These are phyloP conservation scores for Drepana arcuata DNA, from an alignment of 1,140 invertebrate genomes.

Conservation along the genomic window DNA sequence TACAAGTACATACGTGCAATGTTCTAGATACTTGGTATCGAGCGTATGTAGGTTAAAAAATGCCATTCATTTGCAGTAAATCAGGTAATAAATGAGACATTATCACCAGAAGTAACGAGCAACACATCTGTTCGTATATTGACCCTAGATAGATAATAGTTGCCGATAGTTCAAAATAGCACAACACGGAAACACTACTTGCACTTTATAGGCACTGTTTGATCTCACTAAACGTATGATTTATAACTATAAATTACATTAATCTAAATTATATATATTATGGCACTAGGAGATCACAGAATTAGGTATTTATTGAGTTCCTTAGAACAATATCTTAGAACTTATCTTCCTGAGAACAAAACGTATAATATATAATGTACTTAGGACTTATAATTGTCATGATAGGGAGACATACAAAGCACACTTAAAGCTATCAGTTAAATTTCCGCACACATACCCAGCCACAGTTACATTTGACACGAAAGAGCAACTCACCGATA, in stretches of 20 bases:
- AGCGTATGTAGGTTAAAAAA: conserved; percentile 9
- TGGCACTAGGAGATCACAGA: too few species aligned
- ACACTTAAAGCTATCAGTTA: conserved; percentile 16
- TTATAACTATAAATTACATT: too few species aligned
- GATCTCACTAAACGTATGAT: too few species aligned
- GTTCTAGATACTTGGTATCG: too few species aligned
- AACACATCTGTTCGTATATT: conserved; percentile 35
- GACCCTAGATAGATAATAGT: conserved; percentile 63
- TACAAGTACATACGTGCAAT: too few species aligned
- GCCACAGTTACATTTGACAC: conserved; percentile 24
- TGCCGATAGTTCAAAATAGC: conserved; percentile 32
- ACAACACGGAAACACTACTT: too few species aligned
- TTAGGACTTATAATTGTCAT: background rate
- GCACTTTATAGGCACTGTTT: too few species aligned
- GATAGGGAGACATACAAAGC: conserved; percentile 7
- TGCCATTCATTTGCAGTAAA: conserved; percentile 12
- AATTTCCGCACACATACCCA: conserved; percentile 37
- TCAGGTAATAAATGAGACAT: conserved; percentile 40
- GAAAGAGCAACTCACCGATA: conserved; percentile 64
- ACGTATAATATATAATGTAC: background rate
- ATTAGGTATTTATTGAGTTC: too few species aligned
- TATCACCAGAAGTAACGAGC: conserved; percentile 34
- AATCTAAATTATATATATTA: too few species aligned
- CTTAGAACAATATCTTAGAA: too few species aligned
- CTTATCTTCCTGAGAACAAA: too few species aligned